Base-by-base conservation (phyloP, 1,140 invertebrate species). In the Cephus cinctus region DNA sequence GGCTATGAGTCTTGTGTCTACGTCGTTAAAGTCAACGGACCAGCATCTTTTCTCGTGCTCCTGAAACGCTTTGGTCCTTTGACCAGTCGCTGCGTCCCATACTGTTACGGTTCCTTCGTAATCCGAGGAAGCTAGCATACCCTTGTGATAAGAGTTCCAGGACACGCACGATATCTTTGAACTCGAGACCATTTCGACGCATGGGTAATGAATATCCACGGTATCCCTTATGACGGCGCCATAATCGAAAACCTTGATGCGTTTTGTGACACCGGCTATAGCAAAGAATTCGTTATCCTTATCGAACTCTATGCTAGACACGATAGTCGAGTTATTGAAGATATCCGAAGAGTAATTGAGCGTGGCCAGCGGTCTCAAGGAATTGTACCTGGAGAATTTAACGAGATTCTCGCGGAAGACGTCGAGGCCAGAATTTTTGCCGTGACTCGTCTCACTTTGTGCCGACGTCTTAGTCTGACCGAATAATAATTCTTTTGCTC, bases 41-140 rank as follows among this genome's bases (percentile, higher is more conserved):
- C 95, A 98, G 69, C 93, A 96, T 41, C 94, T 78, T 71, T 96
- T 97, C 71, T 98, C 94, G 74, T 98, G 95, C 72, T 98, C 94
- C 69, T 94, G 83, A 65, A 87, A 88, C 19, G 82, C 82, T 55
- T 86, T 84, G 3, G 83, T 88, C 56, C 79, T 80, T 56, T 87
- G 82, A n/a, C 85, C 86, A 1, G 87, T 90, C 15, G 83, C 83
- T 1, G 90, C 90, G 78, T 98, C 95, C 95, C 95, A 98, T 11
- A 98, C 83, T 4, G 88, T 89, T 0, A 98, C 93, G 1, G 87
- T 92, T 16, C 94, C 94, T 75, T 97, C 94, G 73, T 98, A 98
- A 77, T 98, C 94, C 51, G 90, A 90, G n/a, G 92, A 95, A 0
- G 92, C 93, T 21, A 98, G 71, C 63, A 89, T 84, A 47, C 85